Evolutionary conservation across 1,140 invertebrate species (phyloP).

Genomic region (Zaprionus davidi): DNA sequence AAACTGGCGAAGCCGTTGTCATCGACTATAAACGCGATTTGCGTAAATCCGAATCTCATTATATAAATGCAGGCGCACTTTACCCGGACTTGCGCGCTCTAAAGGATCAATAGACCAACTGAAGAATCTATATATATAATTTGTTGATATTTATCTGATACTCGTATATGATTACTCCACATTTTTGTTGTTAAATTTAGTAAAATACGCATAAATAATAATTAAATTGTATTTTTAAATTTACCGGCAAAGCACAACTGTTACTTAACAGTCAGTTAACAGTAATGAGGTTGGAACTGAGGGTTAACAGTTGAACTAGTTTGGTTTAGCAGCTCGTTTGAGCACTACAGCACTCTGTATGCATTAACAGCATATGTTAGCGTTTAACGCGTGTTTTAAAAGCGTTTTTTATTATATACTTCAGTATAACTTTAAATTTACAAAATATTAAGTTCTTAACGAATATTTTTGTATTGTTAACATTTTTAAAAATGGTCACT

Average conservation of each 20-base stretch:
- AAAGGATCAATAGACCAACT: constrained; percentile 47
- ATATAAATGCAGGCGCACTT: constrained; percentile 71
- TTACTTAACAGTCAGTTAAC: background rate
- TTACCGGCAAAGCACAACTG: background rate
- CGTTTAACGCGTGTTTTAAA: background rate
- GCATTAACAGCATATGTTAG: background rate
- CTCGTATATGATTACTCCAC: constrained; percentile 8
- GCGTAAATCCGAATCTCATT: constrained; percentile 70
- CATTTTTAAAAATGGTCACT: background rate
- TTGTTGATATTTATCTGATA: constrained; percentile 40
- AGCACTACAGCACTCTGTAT: background rate
- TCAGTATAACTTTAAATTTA: background rate
- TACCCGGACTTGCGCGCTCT: constrained; percentile 76
- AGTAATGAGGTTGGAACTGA: background rate
- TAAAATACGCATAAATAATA: constrained; percentile 3
- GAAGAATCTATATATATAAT: constrained; percentile 17
- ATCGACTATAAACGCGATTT: constrained; percentile 80
- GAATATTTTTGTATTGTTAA: background rate
- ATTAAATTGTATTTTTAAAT: background rate
- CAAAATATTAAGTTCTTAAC: background rate
- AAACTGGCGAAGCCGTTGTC: constrained; percentile 87
- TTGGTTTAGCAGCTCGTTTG: constrained; percentile 20
- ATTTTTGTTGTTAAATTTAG: constrained; percentile 12
- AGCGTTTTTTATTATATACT: background rate
- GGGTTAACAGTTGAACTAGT: background rate